Evolutionary conservation across 2,797 vertebrate species (phyloP), one percentile per base, ranked within the genome.

Genomic region (Argya squamiceps): DNA sequence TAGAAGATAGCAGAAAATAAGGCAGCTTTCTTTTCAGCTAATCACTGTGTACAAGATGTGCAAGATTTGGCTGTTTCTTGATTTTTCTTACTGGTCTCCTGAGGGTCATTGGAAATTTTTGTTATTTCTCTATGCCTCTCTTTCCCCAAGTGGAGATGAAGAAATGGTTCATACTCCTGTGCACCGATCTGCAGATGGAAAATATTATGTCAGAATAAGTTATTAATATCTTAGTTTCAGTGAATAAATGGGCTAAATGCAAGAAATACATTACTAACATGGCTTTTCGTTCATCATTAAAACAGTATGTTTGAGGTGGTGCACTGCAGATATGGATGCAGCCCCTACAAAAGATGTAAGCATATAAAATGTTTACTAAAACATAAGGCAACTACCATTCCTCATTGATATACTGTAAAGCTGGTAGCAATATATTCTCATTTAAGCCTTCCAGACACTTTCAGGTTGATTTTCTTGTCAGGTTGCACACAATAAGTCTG

Each of bases 381-480:
- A 71, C 46, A 39, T 81, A 65, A 53, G 82, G 49, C 56, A 89
- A 52, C n/a, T 49, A 52, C 46, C 46, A 59, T 78, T 96, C n/a
- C 52, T 95, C 26, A 34, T 11, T 89, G 64, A 84, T 73, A 32
- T 44, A 39, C 34, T 52, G 55, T 83, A 22, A 69, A 63, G 8
- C 10, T 70, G 37, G 24, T 69, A 56, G 79, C 44, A 68, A 53
- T 92, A 92, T 68, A 63, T 96, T 93, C 76, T 96, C 76, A 78
- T 92, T 88, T 83, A 93, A 94, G 65, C 64, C 46, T 94, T 92
- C 44, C 52, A 93, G n/a, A 86, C 27, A 32, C 63, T 91, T 94
- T 93, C 75, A 89, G 27, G 39, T 56, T 84, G 63, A 58, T 96
- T 90, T 75, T 79, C 67, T 41, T 90, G 60, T 87, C 63, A 84